phyloP scores from a whole-genome alignment of 2,797 vertebrate genomes.

The Uromys caudimaculatus region DNA sequence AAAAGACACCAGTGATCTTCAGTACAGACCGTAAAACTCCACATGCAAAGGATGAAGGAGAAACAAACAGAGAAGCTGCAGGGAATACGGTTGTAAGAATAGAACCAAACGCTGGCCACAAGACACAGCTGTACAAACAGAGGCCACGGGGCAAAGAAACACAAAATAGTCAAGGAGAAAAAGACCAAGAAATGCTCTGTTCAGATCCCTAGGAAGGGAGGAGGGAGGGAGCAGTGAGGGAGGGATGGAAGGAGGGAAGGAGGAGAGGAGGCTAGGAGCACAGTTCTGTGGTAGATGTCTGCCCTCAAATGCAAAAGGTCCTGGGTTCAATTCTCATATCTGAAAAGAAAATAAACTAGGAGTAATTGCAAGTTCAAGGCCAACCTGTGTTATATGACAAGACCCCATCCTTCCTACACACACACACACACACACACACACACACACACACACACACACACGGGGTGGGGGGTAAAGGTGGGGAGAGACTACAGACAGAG shows the following conservation, averaged over 20 bases:
- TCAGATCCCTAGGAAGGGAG: not conserved
- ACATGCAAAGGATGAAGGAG: not conserved
- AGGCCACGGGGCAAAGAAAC: not conserved
- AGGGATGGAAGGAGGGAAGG: too few relatives aligned
- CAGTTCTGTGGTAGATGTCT: not conserved
- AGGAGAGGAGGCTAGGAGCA: rapidly evolving
- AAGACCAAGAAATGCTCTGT: not conserved
- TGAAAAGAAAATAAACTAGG: not conserved
- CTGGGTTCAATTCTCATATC: not conserved
- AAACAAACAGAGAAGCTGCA: not conserved
- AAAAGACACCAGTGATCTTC: not conserved
- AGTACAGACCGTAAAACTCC: not conserved
- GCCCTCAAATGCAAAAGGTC: not conserved
- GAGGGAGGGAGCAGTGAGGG: rapidly evolving
- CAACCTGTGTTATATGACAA: not conserved
- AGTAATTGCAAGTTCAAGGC: not conserved
- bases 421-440: not conserved
- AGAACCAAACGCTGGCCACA: not conserved
- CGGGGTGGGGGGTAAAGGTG: not conserved
- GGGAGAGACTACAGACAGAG: not conserved
- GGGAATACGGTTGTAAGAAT: not conserved
- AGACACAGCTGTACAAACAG: not conserved
- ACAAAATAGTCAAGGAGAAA: not conserved
- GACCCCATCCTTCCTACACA: not conserved
- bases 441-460: not conserved